Conservation (phyloP, 2,797 vertebrate species). For the Geotrypetes seraphini region DNA sequence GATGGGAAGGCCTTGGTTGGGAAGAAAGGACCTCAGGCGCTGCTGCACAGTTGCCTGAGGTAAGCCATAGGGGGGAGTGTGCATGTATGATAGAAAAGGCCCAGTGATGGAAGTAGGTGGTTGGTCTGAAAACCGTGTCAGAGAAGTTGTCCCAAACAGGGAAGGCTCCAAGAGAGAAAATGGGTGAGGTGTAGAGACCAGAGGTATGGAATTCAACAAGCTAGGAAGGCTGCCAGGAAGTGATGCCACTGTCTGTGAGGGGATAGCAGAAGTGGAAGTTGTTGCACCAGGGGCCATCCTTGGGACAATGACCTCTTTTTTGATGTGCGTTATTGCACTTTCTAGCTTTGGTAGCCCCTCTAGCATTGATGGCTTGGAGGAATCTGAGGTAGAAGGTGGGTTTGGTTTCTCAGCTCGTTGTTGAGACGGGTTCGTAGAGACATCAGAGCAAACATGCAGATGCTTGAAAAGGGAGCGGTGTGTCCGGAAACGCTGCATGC, state of each 20-base stretch:
- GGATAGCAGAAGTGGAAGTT: neutral
- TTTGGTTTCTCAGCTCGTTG: constrained; percentile 11
- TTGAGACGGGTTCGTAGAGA: constrained; percentile 48
- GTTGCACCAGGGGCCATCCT: neutral
- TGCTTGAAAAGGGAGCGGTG: constrained; percentile 87
- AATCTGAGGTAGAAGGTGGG: constrained; percentile 4
- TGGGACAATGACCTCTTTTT: constrained; percentile 10
- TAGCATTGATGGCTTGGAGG: constrained; percentile 18
- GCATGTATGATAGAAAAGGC: constrained; percentile 35
- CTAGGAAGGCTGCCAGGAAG: constrained; percentile 2
- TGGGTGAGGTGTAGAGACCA: constrained; percentile 21
- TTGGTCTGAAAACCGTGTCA: constrained; percentile 27
- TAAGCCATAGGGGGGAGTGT: constrained; percentile 31
- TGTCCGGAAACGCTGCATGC: constrained; percentile 78
- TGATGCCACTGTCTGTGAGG: neutral
- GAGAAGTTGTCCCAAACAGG: constrained; percentile 21
- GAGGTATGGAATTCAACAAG: constrained; percentile 22
- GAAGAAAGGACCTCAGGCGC: constrained; percentile 44
- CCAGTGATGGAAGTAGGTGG: constrained; percentile 20
- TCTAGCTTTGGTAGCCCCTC: constrained; percentile 20
- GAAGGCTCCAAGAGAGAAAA: constrained; percentile 39
- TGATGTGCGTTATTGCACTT: constrained; percentile 10
- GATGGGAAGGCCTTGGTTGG: constrained; percentile 32
- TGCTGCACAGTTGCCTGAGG: constrained; percentile 42
- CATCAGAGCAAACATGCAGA: constrained; percentile 83